These are phyloP conservation scores for Tauraco hartlaubi DNA, from an alignment of 2,797 vertebrate species.

Conservation along the genomic window DNA sequence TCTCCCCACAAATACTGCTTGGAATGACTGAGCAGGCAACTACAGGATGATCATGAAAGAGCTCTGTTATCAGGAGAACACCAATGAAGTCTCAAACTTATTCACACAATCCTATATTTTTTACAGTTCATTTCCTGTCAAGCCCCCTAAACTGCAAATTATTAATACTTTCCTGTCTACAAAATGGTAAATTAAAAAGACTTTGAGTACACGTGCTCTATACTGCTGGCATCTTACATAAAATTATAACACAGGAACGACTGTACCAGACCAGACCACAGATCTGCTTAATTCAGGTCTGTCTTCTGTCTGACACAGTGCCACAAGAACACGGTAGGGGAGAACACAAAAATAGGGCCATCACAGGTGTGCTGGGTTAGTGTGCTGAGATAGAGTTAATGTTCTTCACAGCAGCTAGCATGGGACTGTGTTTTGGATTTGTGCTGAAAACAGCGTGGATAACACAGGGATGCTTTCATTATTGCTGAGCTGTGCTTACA, in stretches of 20 bases:
- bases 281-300: neutral
- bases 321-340: neutral
- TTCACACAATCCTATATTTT: neutral
- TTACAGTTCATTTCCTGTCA: neutral
- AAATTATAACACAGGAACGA: neutral
- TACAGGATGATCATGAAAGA: neutral
- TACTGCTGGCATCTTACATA: neutral
- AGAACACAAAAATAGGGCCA: neutral
- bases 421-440: too few relatives aligned
- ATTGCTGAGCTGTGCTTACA: too few relatives aligned
- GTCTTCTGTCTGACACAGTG: neutral
- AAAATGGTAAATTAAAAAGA: neutral
- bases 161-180: neutral
- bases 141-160: neutral
- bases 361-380: neutral
- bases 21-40: neutral
- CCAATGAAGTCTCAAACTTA: neutral
- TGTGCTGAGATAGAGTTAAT: too few relatives aligned
- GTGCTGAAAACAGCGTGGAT: too few relatives aligned
- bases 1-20: neutral
- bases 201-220: neutral
- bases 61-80: neutral
- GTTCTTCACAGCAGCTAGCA: too few relatives aligned
- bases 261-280: neutral
- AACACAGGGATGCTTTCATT: too few relatives aligned